A percentile compares a stretch with the other conserved stretches of the same genome.
Conservation (phyloP, 2,888 invertebrate genomes). For the Tiphia femorata region DNA sequence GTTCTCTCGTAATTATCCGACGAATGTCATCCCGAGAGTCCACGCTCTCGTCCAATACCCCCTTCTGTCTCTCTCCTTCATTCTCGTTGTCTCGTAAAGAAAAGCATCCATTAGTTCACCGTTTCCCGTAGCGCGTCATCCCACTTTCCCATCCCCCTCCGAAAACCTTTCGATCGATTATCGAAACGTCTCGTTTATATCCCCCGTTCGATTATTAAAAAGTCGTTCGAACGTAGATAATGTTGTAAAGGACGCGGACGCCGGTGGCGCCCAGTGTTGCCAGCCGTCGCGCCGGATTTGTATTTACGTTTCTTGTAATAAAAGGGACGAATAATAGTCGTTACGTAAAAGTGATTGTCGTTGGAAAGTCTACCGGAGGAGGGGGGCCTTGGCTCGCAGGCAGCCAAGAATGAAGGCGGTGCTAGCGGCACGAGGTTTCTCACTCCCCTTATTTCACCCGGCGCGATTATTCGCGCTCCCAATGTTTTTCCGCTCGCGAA, state of each 20-base stretch:
- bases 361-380: slow-evolving; percentile 55
- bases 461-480: slow-evolving; percentile 6
- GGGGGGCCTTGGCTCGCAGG: slow-evolving; percentile 49
- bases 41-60: no score
- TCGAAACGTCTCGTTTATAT: no score
- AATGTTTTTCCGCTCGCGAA: slow-evolving; percentile 13
- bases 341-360: slow-evolving; percentile 62
- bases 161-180: no score
- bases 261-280: slow-evolving; percentile 5
- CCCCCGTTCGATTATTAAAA: no score
- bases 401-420: no score
- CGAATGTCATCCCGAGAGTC: slow-evolving; percentile 13
- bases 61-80: no score
- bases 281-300: slow-evolving; percentile 38
- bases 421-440: slow-evolving; percentile 15
- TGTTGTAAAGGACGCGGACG: slow-evolving; percentile 8
- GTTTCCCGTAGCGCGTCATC: neutral
- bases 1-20: slow-evolving; percentile 8
- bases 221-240: no score
- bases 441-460: neutral
- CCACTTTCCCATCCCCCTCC: neutral
- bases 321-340: slow-evolving; percentile 61
- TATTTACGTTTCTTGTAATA: slow-evolving; percentile 64
- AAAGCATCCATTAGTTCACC: no score
- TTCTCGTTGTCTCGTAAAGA: no score